Percentiles rank a stretch among this genome's conserved stretches.
Evolutionary conservation across 2,888 invertebrate genomes (phyloP).

Genomic region (Andrena dorsata): DNA sequence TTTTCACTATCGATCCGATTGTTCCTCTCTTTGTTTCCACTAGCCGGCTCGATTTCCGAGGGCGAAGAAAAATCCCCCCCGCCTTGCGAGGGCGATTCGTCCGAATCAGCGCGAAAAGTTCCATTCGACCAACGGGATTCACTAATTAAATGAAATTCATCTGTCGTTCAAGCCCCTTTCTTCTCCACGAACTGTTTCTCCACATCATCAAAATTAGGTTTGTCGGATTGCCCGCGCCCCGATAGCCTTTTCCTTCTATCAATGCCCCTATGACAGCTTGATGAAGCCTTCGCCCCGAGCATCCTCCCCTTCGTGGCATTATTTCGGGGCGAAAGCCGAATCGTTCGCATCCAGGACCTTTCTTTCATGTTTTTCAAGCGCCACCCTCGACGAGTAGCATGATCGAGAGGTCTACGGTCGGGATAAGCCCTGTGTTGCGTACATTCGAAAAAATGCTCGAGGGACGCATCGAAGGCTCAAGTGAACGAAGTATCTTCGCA

Average conservation of each 20-base stretch:
- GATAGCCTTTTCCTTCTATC: neutral
- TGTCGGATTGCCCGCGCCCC: neutral
- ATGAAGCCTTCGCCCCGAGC: conserved; percentile 41
- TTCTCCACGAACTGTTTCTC: neutral
- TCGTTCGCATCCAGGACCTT: conserved; percentile 33
- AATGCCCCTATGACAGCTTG: conserved; percentile 27
- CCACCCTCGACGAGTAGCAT: conserved; percentile 27
- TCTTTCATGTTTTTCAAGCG: conserved; percentile 41
- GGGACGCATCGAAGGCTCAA: conserved; percentile 33
- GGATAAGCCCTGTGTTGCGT: conserved; percentile 33
- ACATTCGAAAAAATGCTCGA: conserved; percentile 43
- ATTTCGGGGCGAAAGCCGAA: conserved; percentile 23
- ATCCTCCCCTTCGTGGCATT: conserved; percentile 27
- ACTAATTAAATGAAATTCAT: conserved; percentile 34
- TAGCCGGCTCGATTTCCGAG: conserved; percentile 7
- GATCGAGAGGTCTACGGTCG: conserved; percentile 46
- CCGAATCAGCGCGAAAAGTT: conserved; percentile 31
- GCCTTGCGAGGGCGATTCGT: conserved; percentile 10
- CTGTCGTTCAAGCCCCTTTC: conserved; percentile 1
- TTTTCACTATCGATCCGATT: conserved; percentile 43
- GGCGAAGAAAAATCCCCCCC: conserved; percentile 8
- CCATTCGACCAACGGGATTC: conserved; percentile 8
- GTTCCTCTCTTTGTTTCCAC: conserved; percentile 21
- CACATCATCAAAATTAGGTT: conserved; percentile 26
- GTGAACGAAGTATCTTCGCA: conserved; percentile 8